Base-by-base conservation (phyloP, 2,113 vertebrate genomes). In the Paralichthys olivaceus region DNA sequence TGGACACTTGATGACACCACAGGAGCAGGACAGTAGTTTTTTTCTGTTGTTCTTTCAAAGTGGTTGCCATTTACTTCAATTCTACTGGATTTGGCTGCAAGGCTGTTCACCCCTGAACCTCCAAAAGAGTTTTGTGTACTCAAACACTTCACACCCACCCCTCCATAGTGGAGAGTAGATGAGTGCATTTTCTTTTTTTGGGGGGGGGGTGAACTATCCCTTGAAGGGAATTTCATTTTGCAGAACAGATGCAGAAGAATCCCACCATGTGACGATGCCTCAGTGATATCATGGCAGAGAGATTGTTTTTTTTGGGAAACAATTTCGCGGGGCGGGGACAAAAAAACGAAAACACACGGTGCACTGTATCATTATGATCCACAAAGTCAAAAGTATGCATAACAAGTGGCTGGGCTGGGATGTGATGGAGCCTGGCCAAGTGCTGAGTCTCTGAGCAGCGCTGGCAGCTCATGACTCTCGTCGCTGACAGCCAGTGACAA, bases 401-500 rank as follows among this genome's bases (percentile, higher is more conserved):
- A 66, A 73, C 74, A 63, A 76, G 75, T 66, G 76, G 56, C 59
- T 25, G 68, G 51, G 67, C n/a, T 14, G 63, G 73, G 56, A 67
- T 26, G 43, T 22, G 2, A 43, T 69, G 79, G 79, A 78, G 20
- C 58, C 53, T 29, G 34, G 69, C 80, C 82, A 67, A 80, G 72
- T 72, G 85, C 81, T 79, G 81, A 80, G 67, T 74, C 55, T 80
- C 60, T 64, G 70, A 20, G 19, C 9, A 45, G 56, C 0, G 76
- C 58, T 28, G 66, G 43, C 58, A 67, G 64, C 64, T 68, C 60
- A 56, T 20, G 68, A 77, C 68, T 76, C 72, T 70, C 62, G 69
- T 75, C 64, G 51, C 84, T 71, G 85, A 83, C 83, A 87, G 80
- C 77, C 83, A 25, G 86, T 84, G 90, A 83, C 89, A 84, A 80